Conservation (phyloP, 2,888 invertebrate species). For the Ennomos erosarius region DNA sequence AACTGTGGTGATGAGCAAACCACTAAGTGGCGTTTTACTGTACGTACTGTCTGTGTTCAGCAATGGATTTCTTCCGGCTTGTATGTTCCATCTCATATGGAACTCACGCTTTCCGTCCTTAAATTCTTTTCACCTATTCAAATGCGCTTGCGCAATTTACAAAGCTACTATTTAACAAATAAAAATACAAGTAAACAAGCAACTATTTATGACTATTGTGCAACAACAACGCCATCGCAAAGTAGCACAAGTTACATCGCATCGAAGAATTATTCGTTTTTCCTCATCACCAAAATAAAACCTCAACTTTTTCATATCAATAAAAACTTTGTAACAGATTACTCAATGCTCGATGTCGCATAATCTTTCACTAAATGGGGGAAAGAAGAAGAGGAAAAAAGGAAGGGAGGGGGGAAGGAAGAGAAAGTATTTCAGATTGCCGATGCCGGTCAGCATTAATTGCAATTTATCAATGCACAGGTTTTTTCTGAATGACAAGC, state of each 20-base stretch:
- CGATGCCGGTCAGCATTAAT: constrained; percentile 24
- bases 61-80: too few relatives aligned
- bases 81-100: too few relatives aligned
- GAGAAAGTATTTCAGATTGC: constrained; percentile 42
- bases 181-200: too few relatives aligned
- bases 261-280: not conserved
- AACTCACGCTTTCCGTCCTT: too few relatives aligned
- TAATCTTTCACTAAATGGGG: constrained; percentile 15
- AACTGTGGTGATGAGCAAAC: too few relatives aligned
- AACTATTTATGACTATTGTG: too few relatives aligned
- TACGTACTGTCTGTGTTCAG: too few relatives aligned
- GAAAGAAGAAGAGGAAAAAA: not conserved
- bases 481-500: constrained; percentile 16
- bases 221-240: too few relatives aligned
- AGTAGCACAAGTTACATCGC: not conserved
- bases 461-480: constrained; percentile 17
- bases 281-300: not conserved
- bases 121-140: too few relatives aligned
- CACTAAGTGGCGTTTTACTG: too few relatives aligned
- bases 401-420: not conserved
- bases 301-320: constrained; percentile 14
- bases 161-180: too few relatives aligned
- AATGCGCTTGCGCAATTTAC: too few relatives aligned
- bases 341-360: constrained; percentile 34
- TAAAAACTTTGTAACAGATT: constrained; percentile 27